Base-by-base conservation (phyloP, 2,797 vertebrate species). In the Enteromius afrohamiltoni region DNA sequence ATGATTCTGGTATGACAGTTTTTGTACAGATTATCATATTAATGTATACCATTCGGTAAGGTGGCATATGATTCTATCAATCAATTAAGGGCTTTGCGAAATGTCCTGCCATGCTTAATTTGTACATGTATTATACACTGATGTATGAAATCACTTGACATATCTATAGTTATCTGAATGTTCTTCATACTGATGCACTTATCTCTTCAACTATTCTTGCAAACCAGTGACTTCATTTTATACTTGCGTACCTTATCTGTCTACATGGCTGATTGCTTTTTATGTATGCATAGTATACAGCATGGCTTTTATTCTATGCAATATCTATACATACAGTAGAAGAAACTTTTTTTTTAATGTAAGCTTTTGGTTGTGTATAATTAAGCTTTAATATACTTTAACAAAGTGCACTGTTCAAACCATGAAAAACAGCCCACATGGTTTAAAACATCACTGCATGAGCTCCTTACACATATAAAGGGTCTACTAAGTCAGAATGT, bases 271-370 rank as follows among this genome's bases (percentile, higher is more conserved):
- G 93, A 95, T 96, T 94, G 88, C 55, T 94, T 95, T 91, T 91
- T 91, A 88, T 89, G 89, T 92, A 94, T 94, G 92, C 94, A 96
- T 96, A 91, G 95, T 95, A 94, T 94, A 95, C 92, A 95, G 97
- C 97, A 99, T 99, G 98, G 97, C 97, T 96, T 96, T 96, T 94
- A 97, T 93, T 96, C 98, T 98, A 99, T 99, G 98, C 97, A 98
- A 98, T 95, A 92, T 94, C 92, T 93, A 93, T 90, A 93, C 93
- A 93, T 91, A 92, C 93, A 90, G 76, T 73, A 77, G 58, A 79
- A 83, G 17, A 60, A 51, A 19, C 17, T 1, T 45, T 85, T 85
- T 85, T 45, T 86, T 82, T 64, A 76, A 93, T 92, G 64, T 93
- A 94, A 94, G 93, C 93, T 93, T 93, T 92, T 85, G 88, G 79